phyloP scores from a whole-genome alignment of 2,888 invertebrate species.

The Opisthograptis luteolata region DNA sequence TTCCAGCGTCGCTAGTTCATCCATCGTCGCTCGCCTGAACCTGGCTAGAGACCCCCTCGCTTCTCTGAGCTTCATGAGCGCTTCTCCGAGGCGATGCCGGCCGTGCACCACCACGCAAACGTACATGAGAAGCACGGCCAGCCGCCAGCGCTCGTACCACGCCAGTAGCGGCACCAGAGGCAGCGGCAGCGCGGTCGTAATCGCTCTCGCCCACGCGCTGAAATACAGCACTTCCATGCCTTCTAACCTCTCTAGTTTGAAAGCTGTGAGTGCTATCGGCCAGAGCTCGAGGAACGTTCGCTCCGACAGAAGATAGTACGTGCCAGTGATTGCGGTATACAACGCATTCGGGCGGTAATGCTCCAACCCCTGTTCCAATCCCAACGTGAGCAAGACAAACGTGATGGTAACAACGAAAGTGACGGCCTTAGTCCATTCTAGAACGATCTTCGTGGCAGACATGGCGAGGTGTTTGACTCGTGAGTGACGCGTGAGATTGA shows the following conservation, averaged over 20 bases:
- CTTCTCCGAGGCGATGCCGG: slow-evolving; percentile 86
- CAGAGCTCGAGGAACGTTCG: slow-evolving; percentile 88
- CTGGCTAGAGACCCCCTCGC: slow-evolving; percentile 86
- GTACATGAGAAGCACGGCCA: slow-evolving; percentile 85
- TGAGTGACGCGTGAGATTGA: slow-evolving; percentile 89
- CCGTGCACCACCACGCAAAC: slow-evolving; percentile 87
- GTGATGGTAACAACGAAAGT: slow-evolving; percentile 91
- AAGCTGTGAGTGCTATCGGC: slow-evolving; percentile 81
- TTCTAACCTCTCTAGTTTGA: slow-evolving; percentile 86
- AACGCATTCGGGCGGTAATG: slow-evolving; percentile 88
- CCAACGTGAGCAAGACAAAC: slow-evolving; percentile 89
- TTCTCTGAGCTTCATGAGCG: slow-evolving; percentile 79
- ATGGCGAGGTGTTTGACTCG: slow-evolving; percentile 91
- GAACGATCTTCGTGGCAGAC: slow-evolving; percentile 91
- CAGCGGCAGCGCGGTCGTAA: slow-evolving; percentile 84
- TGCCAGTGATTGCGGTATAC: slow-evolving; percentile 87
- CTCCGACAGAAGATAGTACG: slow-evolving; percentile 89
- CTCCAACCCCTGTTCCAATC: slow-evolving; percentile 89
- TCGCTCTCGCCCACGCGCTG: slow-evolving; percentile 85
- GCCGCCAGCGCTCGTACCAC: slow-evolving; percentile 83
- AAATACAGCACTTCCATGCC: slow-evolving; percentile 89
- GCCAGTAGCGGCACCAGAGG: slow-evolving; percentile 83
- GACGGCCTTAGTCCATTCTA: slow-evolving; percentile 93
- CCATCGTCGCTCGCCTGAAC: slow-evolving; percentile 86
- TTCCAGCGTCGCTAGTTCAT: slow-evolving; percentile 88